phyloP scores from a whole-genome alignment of 2,113 vertebrate genomes.

The Amblyopsis rosae region DNA sequence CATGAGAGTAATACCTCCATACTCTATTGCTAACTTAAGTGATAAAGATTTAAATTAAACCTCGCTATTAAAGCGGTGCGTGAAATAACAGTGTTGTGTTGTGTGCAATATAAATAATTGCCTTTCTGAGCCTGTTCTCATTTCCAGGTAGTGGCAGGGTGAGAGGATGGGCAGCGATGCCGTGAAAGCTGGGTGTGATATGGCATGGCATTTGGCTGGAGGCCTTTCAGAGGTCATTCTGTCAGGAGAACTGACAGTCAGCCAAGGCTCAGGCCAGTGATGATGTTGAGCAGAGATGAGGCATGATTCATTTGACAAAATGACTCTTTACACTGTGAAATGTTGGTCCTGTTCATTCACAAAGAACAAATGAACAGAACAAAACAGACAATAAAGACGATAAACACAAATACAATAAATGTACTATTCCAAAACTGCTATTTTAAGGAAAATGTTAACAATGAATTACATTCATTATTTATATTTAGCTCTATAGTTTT shows the following conservation, averaged over 20 bases:
- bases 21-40: background rate
- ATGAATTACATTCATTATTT: too few relatives aligned
- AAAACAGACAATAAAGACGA: too few relatives aligned
- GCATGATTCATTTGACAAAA: too few relatives aligned
- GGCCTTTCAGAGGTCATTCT: slow-evolving; percentile 55
- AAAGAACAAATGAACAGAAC: too few relatives aligned
- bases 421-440: too few relatives aligned
- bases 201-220: slow-evolving; percentile 49
- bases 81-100: background rate
- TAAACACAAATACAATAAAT: too few relatives aligned
- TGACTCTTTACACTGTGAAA: too few relatives aligned
- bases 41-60: background rate
- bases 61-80: background rate
- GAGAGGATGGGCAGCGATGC: slow-evolving; percentile 4
- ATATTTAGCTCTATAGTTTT: too few relatives aligned
- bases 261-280: slow-evolving; percentile 37
- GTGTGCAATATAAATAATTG: slow-evolving; percentile 9
- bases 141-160: slow-evolving; percentile 23
- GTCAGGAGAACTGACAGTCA: slow-evolving; percentile 57
- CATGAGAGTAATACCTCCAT: background rate
- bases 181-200: slow-evolving; percentile 11
- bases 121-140: too few relatives aligned
- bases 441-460: too few relatives aligned
- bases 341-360: too few relatives aligned
- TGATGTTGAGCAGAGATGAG: slow-evolving; percentile 22